Evolutionary conservation across 2,888 invertebrate species (phyloP).

Genomic region (Prosopocoilus inquinatus): DNA sequence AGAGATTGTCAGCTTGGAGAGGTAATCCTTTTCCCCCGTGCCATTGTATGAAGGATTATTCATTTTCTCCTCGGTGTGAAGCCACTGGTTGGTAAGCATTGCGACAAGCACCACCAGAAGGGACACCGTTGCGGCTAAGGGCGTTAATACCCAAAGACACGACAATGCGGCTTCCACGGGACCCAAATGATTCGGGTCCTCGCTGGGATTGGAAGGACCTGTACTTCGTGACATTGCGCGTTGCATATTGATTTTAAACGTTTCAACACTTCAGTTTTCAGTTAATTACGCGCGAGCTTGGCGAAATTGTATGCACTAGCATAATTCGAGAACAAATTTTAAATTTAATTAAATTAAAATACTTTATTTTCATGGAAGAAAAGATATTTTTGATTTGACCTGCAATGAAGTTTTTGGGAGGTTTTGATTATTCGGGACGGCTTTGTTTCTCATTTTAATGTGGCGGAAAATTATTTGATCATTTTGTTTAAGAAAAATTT

Average conservation of each 20-base stretch:
- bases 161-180: constrained; percentile 61
- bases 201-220: constrained; percentile 33
- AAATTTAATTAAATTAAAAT: too few species aligned
- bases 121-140: constrained; percentile 68
- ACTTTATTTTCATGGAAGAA: too few species aligned
- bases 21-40: constrained; percentile 67
- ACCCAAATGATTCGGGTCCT: constrained; percentile 34
- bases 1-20: constrained; percentile 74
- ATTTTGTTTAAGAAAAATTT: too few species aligned
- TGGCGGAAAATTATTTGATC: too few species aligned
- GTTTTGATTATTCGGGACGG: too few species aligned
- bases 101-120: constrained; percentile 71
- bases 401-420: too few species aligned
- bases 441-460: too few species aligned
- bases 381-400: too few species aligned
- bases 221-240: constrained; percentile 38
- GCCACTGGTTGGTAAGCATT: constrained; percentile 79
- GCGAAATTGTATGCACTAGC: too few species aligned
- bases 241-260: constrained; percentile 34
- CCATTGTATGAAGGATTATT: constrained; percentile 75
- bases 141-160: constrained; percentile 62
- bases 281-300: too few species aligned
- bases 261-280: neutral
- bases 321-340: too few species aligned
- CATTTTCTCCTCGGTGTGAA: constrained; percentile 83